A percentile compares a stretch with the other conserved stretches of the same genome.
Evolutionary conservation across 2,797 vertebrate genomes (phyloP).

Genomic region (Antennarius maculatus): DNA sequence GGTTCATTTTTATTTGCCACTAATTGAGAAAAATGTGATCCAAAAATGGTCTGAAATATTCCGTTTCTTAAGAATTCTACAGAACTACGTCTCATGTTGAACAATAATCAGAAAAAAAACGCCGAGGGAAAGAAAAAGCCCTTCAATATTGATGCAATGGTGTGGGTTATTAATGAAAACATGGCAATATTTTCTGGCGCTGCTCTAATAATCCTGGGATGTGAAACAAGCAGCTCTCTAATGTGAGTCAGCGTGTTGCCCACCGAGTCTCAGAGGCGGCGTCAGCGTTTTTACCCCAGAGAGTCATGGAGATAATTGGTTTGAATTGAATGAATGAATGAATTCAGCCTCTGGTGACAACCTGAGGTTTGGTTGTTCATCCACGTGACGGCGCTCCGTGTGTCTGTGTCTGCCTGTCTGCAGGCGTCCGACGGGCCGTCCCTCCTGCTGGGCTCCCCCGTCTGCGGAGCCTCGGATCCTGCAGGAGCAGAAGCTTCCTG

Average conservation of each 20-base stretch:
- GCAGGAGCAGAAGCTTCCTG: conserved; percentile 75
- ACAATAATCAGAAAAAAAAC: no score
- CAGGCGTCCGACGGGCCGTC: conserved; percentile 74
- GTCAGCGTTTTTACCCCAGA: conserved; percentile 21
- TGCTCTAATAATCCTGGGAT: conserved; percentile 18
- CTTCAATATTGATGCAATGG: conserved; percentile 48
- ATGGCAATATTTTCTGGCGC: neutral
- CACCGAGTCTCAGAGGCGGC: conserved; percentile 10
- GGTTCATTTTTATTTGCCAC: neutral
- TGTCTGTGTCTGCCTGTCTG: neutral
- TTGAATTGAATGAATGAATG: conserved; percentile 11
- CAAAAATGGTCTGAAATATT: neutral
- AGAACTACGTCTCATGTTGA: no score
- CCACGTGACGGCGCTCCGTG: no score
- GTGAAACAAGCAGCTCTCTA: conserved; percentile 12
- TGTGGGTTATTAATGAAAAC: conserved; percentile 59
- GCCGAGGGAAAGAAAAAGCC: neutral
- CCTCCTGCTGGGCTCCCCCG: conserved; percentile 80
- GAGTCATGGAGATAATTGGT: neutral
- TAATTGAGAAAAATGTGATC: neutral
- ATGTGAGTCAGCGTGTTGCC: conserved; percentile 21
- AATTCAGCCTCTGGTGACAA: neutral
- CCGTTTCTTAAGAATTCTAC: conserved; percentile 3
- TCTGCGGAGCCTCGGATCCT: conserved; percentile 76
- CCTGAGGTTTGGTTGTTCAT: neutral